Evolutionary conservation across 2,113 vertebrate genomes (phyloP).

Genomic region (Urocynchramus pylzowi): DNA sequence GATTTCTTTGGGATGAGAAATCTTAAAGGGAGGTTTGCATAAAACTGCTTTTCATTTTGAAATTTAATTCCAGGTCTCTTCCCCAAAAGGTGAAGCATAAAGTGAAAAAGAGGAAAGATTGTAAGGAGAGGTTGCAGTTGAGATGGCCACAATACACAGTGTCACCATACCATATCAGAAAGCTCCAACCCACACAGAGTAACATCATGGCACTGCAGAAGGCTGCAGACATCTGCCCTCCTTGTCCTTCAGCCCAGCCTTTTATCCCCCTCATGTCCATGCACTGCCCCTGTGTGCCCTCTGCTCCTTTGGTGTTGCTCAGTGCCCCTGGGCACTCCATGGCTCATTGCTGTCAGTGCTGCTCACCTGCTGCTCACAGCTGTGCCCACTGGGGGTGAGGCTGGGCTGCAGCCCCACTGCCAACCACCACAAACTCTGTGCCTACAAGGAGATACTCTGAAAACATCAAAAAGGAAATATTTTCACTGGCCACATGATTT

Average conservation of each 20-base stretch:
- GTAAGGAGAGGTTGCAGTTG: background rate
- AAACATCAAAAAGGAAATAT: background rate
- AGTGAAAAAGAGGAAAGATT: background rate
- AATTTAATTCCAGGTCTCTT: background rate
- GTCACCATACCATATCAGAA: background rate
- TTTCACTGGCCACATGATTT: background rate
- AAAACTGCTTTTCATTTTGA: background rate
- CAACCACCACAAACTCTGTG: background rate
- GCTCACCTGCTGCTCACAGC: background rate
- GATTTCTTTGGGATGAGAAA: background rate
- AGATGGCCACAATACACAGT: background rate
- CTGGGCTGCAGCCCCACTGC: background rate
- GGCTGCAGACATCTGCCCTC: background rate
- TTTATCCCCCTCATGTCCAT: background rate
- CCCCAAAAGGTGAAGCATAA: background rate
- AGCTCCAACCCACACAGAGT: background rate
- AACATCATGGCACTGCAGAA: too few relatives aligned
- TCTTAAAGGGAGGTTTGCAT: background rate
- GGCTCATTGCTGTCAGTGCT: background rate
- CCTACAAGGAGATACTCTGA: background rate
- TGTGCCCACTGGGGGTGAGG: background rate
- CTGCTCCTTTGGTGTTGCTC: background rate
- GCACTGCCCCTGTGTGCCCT: background rate
- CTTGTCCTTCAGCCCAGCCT: background rate
- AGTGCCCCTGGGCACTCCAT: background rate